Conservation (phyloP, 2,113 vertebrate species). For the Psilopogon haemacephalus region DNA sequence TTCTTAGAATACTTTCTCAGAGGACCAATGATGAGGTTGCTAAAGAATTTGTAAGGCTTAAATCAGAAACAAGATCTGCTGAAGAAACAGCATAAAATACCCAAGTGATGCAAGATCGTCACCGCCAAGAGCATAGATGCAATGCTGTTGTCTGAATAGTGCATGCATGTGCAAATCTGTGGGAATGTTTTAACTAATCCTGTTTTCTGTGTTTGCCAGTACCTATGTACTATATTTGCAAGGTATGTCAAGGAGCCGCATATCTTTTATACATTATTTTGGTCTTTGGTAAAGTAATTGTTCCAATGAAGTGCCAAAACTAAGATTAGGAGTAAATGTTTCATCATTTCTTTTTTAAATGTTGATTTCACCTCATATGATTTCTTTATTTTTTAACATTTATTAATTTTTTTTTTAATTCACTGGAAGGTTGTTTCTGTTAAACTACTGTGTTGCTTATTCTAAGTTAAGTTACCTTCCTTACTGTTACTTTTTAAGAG, state of each 20-base stretch:
- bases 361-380: constrained; percentile 73
- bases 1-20: constrained; percentile 96
- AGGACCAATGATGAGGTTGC: constrained; percentile 95
- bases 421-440: constrained; percentile 65
- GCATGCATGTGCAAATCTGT: constrained; percentile 95
- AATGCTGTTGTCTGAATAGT: constrained; percentile 80
- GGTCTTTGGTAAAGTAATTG: constrained; percentile 89
- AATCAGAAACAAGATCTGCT: constrained; percentile 88
- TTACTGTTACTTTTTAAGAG: not conserved
- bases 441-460: constrained; percentile 19
- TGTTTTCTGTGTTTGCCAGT: constrained; percentile 92
- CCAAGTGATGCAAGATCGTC: not conserved
- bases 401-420: constrained; percentile 72
- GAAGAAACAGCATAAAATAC: constrained; percentile 83
- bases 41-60: constrained; percentile 97
- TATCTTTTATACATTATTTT: constrained; percentile 86
- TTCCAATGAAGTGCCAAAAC: constrained; percentile 99
- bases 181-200: constrained; percentile 93
- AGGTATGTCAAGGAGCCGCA: constrained; percentile 84
- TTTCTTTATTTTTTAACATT: constrained; percentile 71
- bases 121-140: constrained; percentile 26
- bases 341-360: constrained; percentile 81
- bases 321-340: constrained; percentile 76
- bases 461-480: constrained; percentile 7
- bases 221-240: constrained; percentile 85